Evolutionary conservation across 1,140 invertebrate genomes (phyloP).

Genomic region (Anadara kagoshimensis): DNA sequence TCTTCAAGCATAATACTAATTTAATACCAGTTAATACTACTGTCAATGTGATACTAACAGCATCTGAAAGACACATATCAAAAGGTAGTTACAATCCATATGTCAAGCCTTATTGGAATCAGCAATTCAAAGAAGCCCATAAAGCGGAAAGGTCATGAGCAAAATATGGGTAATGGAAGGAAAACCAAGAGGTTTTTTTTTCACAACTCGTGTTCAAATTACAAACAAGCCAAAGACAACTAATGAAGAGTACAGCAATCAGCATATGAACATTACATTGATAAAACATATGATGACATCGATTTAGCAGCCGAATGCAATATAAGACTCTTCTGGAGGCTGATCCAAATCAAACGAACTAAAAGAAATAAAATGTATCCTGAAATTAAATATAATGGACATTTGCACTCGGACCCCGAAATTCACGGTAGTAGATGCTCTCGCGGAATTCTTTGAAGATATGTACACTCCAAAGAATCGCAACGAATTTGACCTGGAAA

Average conservation of each 20-base stretch:
- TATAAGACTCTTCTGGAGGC: conserved; percentile 20
- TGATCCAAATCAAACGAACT: no score
- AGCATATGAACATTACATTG: conserved; percentile 12
- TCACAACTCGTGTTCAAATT: conserved; percentile 2
- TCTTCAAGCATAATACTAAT: background rate
- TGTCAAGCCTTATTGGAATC: conserved; percentile 19
- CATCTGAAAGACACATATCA: background rate
- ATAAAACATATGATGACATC: conserved; percentile 10
- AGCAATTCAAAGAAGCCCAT: conserved; percentile 11
- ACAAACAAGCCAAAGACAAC: conserved; percentile 17
- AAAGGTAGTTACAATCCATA: background rate
- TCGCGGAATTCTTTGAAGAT: no score
- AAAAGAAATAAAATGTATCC: no score
- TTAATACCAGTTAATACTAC: background rate
- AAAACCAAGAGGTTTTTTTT: conserved; percentile 11
- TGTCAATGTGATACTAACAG: background rate
- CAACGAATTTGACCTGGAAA: no score
- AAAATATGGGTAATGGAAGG: conserved; percentile 1
- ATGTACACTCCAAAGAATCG: no score
- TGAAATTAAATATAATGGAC: no score
- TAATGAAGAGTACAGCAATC: conserved; percentile 6
- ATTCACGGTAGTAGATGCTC: no score
- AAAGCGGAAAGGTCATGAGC: conserved; percentile 1
- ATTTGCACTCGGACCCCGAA: no score
- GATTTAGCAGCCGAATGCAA: conserved; percentile 16